Evolutionary conservation across 2,888 invertebrate species (phyloP).

Genomic region (Drosophila helvetica): DNA sequence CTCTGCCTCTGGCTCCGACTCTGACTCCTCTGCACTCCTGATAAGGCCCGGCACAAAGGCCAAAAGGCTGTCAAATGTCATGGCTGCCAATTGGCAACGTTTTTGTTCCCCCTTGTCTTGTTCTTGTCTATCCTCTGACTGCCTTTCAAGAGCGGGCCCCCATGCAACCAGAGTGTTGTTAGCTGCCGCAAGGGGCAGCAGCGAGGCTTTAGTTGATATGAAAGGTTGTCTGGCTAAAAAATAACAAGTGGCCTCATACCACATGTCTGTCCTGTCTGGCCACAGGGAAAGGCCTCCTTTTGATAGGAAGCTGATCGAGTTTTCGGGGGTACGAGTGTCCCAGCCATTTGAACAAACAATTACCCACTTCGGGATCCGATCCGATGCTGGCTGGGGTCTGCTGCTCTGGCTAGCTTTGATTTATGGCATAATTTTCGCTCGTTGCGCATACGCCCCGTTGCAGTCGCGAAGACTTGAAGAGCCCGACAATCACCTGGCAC

Average conservation of each 20-base stretch:
- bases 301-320: slow-evolving; percentile 35
- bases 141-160: background rate
- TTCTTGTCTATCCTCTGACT: slow-evolving; percentile 34
- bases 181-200: slow-evolving; percentile 9
- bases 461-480: slow-evolving; percentile 26
- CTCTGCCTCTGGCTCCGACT: background rate
- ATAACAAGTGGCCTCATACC: slow-evolving; percentile 37
- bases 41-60: slow-evolving; percentile 76
- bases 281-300: slow-evolving; percentile 19
- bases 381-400: no score
- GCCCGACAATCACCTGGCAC: slow-evolving; percentile 44
- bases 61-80: slow-evolving; percentile 76
- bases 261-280: slow-evolving; percentile 3
- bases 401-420: slow-evolving; percentile 27
- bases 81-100: slow-evolving; percentile 38
- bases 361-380: slow-evolving; percentile 17
- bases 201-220: slow-evolving; percentile 38
- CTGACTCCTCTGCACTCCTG: slow-evolving; percentile 52
- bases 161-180: background rate
- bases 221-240: slow-evolving; percentile 39
- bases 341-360: slow-evolving; percentile 2
- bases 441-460: slow-evolving; percentile 38
- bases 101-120: slow-evolving; percentile 32
- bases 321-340: slow-evolving; percentile 1
- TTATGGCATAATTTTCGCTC: slow-evolving; percentile 38